Conservation (phyloP, 1,140 invertebrate genomes). For the Cherax quadricarinatus region DNA sequence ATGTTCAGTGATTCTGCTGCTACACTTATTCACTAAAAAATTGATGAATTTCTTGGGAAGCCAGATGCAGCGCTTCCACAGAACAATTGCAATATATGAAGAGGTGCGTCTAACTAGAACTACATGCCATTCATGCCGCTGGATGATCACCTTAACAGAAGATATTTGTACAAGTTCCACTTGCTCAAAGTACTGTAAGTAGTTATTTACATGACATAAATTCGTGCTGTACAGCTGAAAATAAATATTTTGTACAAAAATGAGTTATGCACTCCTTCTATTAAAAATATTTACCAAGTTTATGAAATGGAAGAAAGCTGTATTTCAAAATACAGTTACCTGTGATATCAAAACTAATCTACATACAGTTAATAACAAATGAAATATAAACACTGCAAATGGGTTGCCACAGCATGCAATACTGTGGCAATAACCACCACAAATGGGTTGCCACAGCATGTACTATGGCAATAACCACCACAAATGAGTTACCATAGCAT, state of each 20-base stretch:
- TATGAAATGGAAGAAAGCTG: constrained; percentile 57
- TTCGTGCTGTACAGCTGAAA: constrained; percentile 62
- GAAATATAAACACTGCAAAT: neutral
- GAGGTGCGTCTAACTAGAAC: constrained; percentile 20
- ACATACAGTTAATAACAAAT: constrained; percentile 16
- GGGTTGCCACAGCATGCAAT: neutral
- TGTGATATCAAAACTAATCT: constrained; percentile 61
- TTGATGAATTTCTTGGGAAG: no score
- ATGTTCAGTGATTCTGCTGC: no score
- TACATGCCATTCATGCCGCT: neutral
- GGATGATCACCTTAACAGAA: constrained; percentile 39
- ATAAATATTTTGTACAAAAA: constrained; percentile 68
- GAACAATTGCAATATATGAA: neutral
- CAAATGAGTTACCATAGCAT: no score
- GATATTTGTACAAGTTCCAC: constrained; percentile 53
- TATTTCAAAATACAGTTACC: constrained; percentile 66
- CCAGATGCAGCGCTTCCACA: neutral
- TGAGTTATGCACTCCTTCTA: constrained; percentile 44
- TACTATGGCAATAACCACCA: no score
- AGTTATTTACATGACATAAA: constrained; percentile 59
- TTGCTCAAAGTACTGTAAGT: constrained; percentile 21
- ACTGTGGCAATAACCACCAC: neutral
- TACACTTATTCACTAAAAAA: no score
- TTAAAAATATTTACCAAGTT: constrained; percentile 56
- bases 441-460: neutral